Conservation (phyloP, 1,140 invertebrate genomes). For the Teleogryllus occipitalis region DNA sequence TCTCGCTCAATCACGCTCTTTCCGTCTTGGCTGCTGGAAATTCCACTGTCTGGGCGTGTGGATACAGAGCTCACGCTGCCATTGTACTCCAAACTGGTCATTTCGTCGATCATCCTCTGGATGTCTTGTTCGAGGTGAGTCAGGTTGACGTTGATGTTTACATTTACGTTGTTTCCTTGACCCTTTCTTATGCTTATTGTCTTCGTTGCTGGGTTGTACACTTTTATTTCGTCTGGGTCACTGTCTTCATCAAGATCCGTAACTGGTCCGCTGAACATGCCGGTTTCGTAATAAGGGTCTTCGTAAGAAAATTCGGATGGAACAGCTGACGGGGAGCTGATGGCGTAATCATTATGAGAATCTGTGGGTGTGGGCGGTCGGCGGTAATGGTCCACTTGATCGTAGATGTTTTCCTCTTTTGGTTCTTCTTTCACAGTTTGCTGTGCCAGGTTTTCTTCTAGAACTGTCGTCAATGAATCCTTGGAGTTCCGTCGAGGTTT, state of each 20-base stretch:
- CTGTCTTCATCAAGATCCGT: not conserved
- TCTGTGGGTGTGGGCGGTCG: not conserved
- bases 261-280: not conserved
- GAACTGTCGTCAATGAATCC: too few relatives aligned
- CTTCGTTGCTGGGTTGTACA: not conserved
- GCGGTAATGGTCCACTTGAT: not conserved
- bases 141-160: not conserved
- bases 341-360: not conserved
- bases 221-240: not conserved
- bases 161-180: not conserved
- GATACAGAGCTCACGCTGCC: not conserved
- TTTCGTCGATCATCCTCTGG: not conserved
- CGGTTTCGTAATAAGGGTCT: not conserved
- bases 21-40: not conserved
- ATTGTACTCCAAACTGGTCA: not conserved
- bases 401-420: not conserved
- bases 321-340: not conserved
- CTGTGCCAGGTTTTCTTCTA: too few relatives aligned
- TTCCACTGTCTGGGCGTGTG: not conserved
- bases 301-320: not conserved
- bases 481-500: too few relatives aligned
- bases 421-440: not conserved
- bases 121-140: not conserved
- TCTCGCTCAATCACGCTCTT: too few relatives aligned
- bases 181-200: not conserved